These are phyloP conservation scores for Platyura marginata DNA, from an alignment of 1,140 invertebrate genomes.

Conservation along the genomic window DNA sequence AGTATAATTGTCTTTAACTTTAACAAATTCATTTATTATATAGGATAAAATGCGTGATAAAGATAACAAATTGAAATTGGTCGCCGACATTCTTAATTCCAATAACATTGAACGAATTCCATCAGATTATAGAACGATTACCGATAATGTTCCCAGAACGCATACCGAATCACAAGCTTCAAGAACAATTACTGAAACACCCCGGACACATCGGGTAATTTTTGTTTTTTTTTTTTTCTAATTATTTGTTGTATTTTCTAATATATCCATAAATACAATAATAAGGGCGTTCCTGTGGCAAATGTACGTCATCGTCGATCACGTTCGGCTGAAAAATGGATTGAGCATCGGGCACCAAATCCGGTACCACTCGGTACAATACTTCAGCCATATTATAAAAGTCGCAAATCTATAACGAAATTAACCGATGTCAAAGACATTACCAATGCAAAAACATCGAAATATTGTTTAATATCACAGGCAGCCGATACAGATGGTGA, in stretches of 20 bases:
- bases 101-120: too few species aligned
- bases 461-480: slow-evolving; percentile 84
- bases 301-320: slow-evolving; percentile 60
- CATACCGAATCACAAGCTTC: too few species aligned
- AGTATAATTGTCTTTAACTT: background rate
- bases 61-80: slow-evolving; percentile 28
- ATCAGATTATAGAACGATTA: too few species aligned
- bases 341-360: slow-evolving; percentile 71
- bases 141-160: too few species aligned
- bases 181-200: background rate
- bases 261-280: too few species aligned
- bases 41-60: slow-evolving; percentile 32
- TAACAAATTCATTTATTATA: slow-evolving; percentile 4
- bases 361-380: slow-evolving; percentile 64
- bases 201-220: background rate
- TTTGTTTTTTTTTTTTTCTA: too few species aligned
- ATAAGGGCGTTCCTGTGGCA: slow-evolving; percentile 34
- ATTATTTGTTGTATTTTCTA: too few species aligned
- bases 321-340: slow-evolving; percentile 64
- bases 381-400: slow-evolving; percentile 65
- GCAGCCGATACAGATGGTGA: slow-evolving; percentile 80
- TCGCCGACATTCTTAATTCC: too few species aligned
- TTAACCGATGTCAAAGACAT: slow-evolving; percentile 52
- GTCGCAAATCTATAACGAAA: slow-evolving; percentile 68
- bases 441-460: slow-evolving; percentile 50